phyloP scores from a whole-genome alignment of 1,140 invertebrate species.

The Drosophila sechellia region DNA sequence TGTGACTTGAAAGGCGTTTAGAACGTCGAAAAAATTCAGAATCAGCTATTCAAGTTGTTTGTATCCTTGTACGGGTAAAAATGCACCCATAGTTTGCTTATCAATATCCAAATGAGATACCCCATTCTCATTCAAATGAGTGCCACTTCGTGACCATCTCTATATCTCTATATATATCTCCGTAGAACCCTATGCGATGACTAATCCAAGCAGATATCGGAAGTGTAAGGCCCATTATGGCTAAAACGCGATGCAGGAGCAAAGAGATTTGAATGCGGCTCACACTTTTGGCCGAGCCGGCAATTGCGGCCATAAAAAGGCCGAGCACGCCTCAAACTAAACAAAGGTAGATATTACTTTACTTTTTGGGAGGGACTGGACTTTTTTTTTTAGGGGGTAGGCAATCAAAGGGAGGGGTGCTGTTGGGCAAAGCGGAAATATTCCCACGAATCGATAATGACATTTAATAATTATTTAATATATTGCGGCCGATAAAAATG shows the following conservation, averaged over 20 bases:
- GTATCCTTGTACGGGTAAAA: neutral
- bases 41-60: neutral
- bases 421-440: conserved; percentile 36
- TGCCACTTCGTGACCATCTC: conserved; percentile 1
- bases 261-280: conserved; percentile 41
- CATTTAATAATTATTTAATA: conserved; percentile 70
- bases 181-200: conserved; percentile 7
- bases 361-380: conserved; percentile 4
- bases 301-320: conserved; percentile 51
- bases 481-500: conserved; percentile 1
- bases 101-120: conserved; percentile 15
- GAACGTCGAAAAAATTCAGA: neutral
- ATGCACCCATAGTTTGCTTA: neutral
- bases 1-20: neutral
- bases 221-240: conserved; percentile 37
- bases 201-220: conserved; percentile 38
- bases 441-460: conserved; percentile 80
- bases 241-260: conserved; percentile 27
- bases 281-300: conserved; percentile 28
- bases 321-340: conserved; percentile 48
- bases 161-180: too few species aligned
- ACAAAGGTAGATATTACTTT: conserved; percentile 31
- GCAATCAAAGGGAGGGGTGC: neutral
- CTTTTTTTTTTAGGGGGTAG: conserved; percentile 4
- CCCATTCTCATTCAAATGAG: conserved; percentile 18